Evolutionary conservation across 1,140 invertebrate species (phyloP).

Genomic region (Bombyx mori): DNA sequence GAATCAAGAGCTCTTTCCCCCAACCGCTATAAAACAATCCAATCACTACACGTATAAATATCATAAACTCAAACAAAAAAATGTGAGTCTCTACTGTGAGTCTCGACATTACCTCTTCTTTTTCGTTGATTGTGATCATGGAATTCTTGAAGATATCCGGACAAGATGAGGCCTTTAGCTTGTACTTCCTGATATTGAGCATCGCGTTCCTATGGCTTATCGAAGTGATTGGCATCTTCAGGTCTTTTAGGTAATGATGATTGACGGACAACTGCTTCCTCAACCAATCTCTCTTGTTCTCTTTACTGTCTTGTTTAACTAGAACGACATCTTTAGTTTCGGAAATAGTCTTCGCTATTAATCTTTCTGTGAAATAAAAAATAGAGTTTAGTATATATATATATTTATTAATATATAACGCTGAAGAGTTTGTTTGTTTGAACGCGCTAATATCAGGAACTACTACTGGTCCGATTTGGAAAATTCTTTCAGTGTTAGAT

Average conservation of each 20-base stretch:
- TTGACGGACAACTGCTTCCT: slow-evolving; percentile 74
- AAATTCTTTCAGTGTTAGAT: no score
- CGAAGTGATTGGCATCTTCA: slow-evolving; percentile 83
- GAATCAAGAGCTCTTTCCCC: no score
- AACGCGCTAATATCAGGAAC: no score
- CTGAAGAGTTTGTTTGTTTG: no score
- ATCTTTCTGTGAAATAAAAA: slow-evolving; percentile 6
- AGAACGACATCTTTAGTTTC: slow-evolving; percentile 40
- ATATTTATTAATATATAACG: not conserved
- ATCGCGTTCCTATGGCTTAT: slow-evolving; percentile 88
- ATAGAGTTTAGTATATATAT: not conserved
- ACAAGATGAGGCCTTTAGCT: slow-evolving; percentile 88
- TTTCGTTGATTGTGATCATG: slow-evolving; percentile 86
- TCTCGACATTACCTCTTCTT: slow-evolving; percentile 76
- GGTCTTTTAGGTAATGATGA: slow-evolving; percentile 82
- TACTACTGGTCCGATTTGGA: no score
- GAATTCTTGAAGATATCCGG: slow-evolving; percentile 93
- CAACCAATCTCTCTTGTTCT: slow-evolving; percentile 68
- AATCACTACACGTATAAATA: no score
- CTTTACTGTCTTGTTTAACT: slow-evolving; percentile 54
- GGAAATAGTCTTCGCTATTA: slow-evolving; percentile 33
- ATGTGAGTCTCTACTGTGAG: no score
- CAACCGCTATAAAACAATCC: no score
- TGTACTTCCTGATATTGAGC: slow-evolving; percentile 84
- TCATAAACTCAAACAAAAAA: no score